Evolutionary conservation across 2,888 invertebrate species (phyloP), one percentile per base, ranked within the genome.

Genomic region (Mechanitis mazaeus): DNA sequence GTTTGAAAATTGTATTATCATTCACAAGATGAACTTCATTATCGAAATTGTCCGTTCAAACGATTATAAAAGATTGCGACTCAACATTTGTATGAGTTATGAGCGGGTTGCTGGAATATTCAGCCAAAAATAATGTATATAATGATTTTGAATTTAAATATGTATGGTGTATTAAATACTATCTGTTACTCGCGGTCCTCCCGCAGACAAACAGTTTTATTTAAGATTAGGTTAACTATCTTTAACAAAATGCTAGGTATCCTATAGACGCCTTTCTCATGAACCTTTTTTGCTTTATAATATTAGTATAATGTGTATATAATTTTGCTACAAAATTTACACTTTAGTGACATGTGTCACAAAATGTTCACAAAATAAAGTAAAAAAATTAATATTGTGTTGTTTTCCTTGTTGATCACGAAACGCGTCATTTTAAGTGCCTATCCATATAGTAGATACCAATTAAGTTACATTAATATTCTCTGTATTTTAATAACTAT

Each of bases 401-500:
- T 28, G 7, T 50, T 50, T 50, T 50, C 50, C 50, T 50, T 2
- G 31, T 7, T 35, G 35, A 35, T 35, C 35, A 35, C n/a, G n/a
- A 7, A 50, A 50, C 31, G 31, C 50, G 31, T 50, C 50, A 50
- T 50, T 50, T 31, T 4, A 31, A 31, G 31, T 31, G 7, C 31
- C 6, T 50, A 50, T 50, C 50, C 31, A 50, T 50, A 31, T 50
- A 50, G 31, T 31, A 50, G 50, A 50, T 50, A 9, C 28, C 31
- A 50, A 50, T 50, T 31, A 50, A 50, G 31, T 31, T 31, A 28
- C 50, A 42, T 42, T 42, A 42, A 9, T 42, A 42, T 42, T 9
- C 42, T 11, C 9, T 28, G 28, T 50, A 50, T 50, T 50, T 50
- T 50, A 31, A 31, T 50, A 6, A 50, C 50, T 50, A 50, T 50